Base-by-base conservation (phyloP, 2,113 vertebrate species). In the Recurvirostra avosetta region DNA sequence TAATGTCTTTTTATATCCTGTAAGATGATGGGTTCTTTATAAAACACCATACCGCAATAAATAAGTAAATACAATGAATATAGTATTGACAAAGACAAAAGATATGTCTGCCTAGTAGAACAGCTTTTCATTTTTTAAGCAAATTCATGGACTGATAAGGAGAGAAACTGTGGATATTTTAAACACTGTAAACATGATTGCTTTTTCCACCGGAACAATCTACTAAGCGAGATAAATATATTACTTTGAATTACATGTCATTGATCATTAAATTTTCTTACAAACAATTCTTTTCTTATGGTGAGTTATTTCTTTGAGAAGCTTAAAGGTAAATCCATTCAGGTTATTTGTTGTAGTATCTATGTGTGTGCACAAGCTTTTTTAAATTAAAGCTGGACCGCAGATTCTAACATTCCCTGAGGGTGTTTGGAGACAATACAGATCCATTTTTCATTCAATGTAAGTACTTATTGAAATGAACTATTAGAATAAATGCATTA, bases 401-500 rank as follows among this genome's bases (percentile, higher is more conserved):
- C 9, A 88, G 49, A 78, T 53, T 71, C 27, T 56, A 78, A 71
- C 58, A 79, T 49, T 65, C 47, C 73, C 62, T 56, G 30, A 55
- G 36, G 62, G 40, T 72, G 17, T 79, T 9, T 91, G 43, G 36
- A 90, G 43, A 81, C 56, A 74, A 78, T 71, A 36, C 7, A 87
- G 47, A 75, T 55, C 56, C 56, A 67, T 62, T 81, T 41, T 62
- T 95, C 65, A 75, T 75, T 72, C 61, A 74, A 29, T 63, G 16
- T 45, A 94, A 94, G 68, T 62, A 89, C 15, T 81, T 87, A 77
- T 4, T 84, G 80, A 95, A 96, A 89, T 65, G 15, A 92, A 78
- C 68, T 78, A 72, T 81, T 92, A 87, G 40, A 91, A 94, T 47
- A 92, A 92, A 95, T 29, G 32, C 47, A 72, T 91, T 72, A 61